These are phyloP conservation scores for Chlorops oryzae DNA, from an alignment of 1,140 invertebrate genomes.

Conservation along the genomic window DNA sequence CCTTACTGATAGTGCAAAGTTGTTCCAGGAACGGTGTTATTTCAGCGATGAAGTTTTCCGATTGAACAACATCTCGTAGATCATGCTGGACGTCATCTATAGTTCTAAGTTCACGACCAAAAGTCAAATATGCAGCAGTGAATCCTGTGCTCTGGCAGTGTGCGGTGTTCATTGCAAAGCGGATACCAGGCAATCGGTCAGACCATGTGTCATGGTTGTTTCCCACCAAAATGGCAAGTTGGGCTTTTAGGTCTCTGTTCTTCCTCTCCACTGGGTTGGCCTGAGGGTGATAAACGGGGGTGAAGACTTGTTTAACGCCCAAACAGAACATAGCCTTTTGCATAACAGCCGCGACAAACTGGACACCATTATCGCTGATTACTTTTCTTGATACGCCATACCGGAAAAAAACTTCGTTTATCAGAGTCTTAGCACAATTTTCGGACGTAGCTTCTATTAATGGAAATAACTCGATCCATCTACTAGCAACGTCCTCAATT, in stretches of 20 bases:
- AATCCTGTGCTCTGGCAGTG: conserved; percentile 37
- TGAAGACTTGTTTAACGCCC: conserved; percentile 28
- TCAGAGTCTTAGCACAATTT: conserved; percentile 26
- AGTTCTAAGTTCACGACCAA: conserved; percentile 30
- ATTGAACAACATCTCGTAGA: conserved; percentile 20
- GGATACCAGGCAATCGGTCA: conserved; percentile 31
- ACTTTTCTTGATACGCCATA: conserved; percentile 37
- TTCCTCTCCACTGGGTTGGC: conserved; percentile 41
- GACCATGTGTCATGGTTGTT: conserved; percentile 41
- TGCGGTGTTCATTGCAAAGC: conserved; percentile 47
- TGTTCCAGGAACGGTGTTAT: conserved; percentile 23
- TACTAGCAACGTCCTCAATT: conserved; percentile 26
- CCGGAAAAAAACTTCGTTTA: conserved; percentile 40
- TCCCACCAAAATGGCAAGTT: conserved; percentile 34
- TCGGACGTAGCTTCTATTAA: conserved; percentile 32
- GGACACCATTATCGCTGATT: conserved; percentile 41
- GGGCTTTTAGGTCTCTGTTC: conserved; percentile 40
- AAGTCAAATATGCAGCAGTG: conserved; percentile 45
- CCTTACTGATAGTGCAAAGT: conserved; percentile 14
- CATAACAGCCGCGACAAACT: conserved; percentile 29
- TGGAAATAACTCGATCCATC: conserved; percentile 33
- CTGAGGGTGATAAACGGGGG: conserved; percentile 40
- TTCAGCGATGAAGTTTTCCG: conserved; percentile 28
- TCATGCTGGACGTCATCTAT: conserved; percentile 25
- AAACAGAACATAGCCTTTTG: conserved; percentile 19